A percentile compares a stretch with the other conserved stretches of the same genome.
These are phyloP conservation scores for Noctua fimbriata DNA, from an alignment of 2,888 invertebrate genomes.

Conservation along the genomic window DNA sequence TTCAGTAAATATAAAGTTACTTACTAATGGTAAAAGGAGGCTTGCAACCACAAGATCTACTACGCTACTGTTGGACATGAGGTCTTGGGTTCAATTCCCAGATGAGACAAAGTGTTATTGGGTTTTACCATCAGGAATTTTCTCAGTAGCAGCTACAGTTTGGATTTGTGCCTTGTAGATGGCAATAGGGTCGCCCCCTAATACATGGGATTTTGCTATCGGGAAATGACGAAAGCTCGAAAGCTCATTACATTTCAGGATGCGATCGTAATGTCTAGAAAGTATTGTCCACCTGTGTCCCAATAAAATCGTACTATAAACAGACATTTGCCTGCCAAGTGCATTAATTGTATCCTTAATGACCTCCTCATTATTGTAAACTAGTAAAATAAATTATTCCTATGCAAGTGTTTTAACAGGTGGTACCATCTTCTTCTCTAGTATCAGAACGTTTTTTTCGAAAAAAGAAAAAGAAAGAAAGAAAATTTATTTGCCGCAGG, in stretches of 20 bases:
- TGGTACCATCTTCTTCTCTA: background rate
- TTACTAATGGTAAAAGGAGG: no score
- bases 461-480: no score
- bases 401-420: background rate
- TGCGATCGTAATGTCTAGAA: slow-evolving; percentile 15
- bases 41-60: no score
- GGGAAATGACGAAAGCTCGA: background rate
- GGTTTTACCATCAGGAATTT: no score
- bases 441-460: background rate
- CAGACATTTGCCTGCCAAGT: slow-evolving; percentile 10
- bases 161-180: no score
- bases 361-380: background rate
- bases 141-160: no score
- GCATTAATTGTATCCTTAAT: background rate
- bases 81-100: no score
- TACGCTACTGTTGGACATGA: no score
- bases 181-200: no score
- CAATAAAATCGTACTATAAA: slow-evolving; percentile 4
- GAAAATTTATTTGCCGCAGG: no score
- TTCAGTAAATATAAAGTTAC: no score
- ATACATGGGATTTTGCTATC: background rate
- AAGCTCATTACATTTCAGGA: slow-evolving; percentile 27
- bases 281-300: slow-evolving; percentile 41
- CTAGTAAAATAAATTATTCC: background rate
- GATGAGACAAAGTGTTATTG: no score